Percentiles rank a stretch among this genome's conserved stretches.
Conservation (phyloP, 2,113 vertebrate genomes). For the Tor tambroides region DNA sequence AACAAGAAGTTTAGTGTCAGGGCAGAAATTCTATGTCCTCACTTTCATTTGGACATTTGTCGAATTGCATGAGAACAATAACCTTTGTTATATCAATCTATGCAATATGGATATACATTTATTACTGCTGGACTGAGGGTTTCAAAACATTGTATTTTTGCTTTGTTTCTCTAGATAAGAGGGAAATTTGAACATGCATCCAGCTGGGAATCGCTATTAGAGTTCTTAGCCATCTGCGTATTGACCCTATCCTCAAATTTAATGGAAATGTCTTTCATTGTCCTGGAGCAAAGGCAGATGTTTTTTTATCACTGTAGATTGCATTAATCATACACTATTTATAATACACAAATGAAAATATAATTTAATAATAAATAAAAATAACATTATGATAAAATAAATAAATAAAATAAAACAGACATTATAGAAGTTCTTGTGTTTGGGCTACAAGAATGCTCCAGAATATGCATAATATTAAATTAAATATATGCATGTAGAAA, state of each 20-base stretch:
- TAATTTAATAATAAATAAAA: too few species aligned
- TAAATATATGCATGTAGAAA: background rate
- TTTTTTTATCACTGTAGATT: too few species aligned
- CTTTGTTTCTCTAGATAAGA: constrained; percentile 11
- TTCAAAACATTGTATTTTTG: constrained; percentile 1
- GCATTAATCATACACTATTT: too few species aligned
- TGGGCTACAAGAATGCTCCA: background rate
- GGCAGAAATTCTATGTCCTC: background rate
- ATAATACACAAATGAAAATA: too few species aligned
- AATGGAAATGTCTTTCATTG: constrained; percentile 6
- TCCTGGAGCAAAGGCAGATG: constrained; percentile 9
- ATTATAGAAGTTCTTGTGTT: too few species aligned
- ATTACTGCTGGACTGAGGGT: background rate
- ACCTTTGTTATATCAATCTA: background rate
- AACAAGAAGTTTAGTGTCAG: background rate
- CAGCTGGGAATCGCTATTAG: background rate
- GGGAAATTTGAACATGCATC: background rate
- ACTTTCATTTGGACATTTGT: background rate
- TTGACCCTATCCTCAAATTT: background rate
- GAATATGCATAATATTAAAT: too few species aligned
- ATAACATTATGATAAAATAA: too few species aligned
- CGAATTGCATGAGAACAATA: background rate
- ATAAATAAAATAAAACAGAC: too few species aligned
- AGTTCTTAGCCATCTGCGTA: constrained; percentile 23
- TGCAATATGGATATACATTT: background rate